Evolutionary conservation across 2,797 vertebrate species (phyloP), one percentile per base, ranked within the genome.

Genomic region (Choloepus didactylus): DNA sequence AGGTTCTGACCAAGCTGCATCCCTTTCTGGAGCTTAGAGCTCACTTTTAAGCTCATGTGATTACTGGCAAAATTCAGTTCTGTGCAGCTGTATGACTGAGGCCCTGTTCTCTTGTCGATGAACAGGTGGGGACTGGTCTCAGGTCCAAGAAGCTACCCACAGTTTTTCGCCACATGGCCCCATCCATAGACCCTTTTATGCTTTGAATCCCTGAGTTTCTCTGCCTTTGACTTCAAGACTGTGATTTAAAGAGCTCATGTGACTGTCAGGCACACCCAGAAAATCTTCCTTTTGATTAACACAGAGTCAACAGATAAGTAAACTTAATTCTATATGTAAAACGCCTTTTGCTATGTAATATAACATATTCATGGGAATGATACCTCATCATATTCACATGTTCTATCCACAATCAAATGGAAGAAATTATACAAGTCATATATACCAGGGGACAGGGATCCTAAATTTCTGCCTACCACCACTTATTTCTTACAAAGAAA

Each of bases 211-310:
- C 59, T 25, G 11, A 4, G 7, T 51, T 62, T 66, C 92, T 90
- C 51, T 31, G 23, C 6, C 67, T 44, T 49, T 41, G 31, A 59
- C 44, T 11, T 46, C 15, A 11, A 54, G 1, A 44, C 3, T 56
- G 38, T 25, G n/a, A 87, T 59, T 51, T 38, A 41, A 85, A 69
- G 49, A 44, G 5, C 19, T 67, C 21, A 1, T 23, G 11, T 5
- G 1, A 18, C 35, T 41, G 9, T 15, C 3, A 12, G 25, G 38
- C 18, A 51, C 16, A 16, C 8, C 46, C 12, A 69, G 3, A n/a
- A 73, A 79, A 59, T 59, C 38, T 75, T 29, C 64, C 69, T 60
- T 94, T 82, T 51, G 76, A 87, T 79, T 25, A 87, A 38, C 35
- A 81, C 9, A 41, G 35, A 44, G 14, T 46, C 27, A 77, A n/a